Evolutionary conservation across 2,113 vertebrate species (phyloP).

Genomic region (Chrysochloris asiatica): DNA sequence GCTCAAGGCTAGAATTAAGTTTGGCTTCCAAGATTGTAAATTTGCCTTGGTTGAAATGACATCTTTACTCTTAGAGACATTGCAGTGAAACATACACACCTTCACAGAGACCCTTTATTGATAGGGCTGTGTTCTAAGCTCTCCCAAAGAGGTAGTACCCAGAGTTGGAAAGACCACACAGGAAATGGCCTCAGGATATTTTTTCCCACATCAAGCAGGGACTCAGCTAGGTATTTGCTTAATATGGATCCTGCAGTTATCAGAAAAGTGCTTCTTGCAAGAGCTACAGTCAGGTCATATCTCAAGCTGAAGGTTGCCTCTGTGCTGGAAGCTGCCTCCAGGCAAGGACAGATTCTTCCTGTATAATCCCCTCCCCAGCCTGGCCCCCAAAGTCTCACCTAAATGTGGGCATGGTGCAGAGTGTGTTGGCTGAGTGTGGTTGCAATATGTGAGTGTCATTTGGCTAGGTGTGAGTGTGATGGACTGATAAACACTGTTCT

Average conservation of each 20-base stretch:
- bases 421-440: not conserved
- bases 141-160: not conserved
- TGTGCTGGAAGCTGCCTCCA: not conserved
- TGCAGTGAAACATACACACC: not conserved
- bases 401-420: not conserved
- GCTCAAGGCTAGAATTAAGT: conserved; percentile 3
- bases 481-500: not conserved
- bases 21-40: conserved; percentile 44
- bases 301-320: not conserved
- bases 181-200: conserved; percentile 18
- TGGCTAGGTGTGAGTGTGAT: not conserved
- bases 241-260: not conserved
- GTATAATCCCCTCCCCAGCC: too few species aligned
- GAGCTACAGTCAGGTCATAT: not conserved
- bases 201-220: not conserved
- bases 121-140: not conserved
- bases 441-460: not conserved
- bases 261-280: conserved; percentile 30
- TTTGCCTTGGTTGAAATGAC: conserved; percentile 42
- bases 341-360: not conserved
- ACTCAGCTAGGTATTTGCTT: conserved; percentile 9
- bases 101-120: conserved; percentile 45
- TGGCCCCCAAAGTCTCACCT: not conserved
- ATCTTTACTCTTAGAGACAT: conserved; percentile 42
- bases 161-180: conserved; percentile 35